phyloP scores from a whole-genome alignment of 1,140 invertebrate species.

The Macrobrachium rosenbergii region DNA sequence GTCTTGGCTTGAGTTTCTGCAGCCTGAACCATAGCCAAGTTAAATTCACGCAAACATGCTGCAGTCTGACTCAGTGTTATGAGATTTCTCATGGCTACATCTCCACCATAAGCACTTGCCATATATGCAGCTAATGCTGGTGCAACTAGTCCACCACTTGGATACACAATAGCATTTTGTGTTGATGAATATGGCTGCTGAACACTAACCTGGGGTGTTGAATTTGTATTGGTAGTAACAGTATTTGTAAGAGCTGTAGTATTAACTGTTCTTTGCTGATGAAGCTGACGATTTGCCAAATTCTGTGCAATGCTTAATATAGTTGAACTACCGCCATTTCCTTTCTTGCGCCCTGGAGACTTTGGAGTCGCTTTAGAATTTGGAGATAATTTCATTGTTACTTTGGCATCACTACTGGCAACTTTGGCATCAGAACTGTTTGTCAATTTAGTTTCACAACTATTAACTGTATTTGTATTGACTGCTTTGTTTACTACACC shows the following conservation, averaged over 20 bases:
- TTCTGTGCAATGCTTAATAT: constrained; percentile 68
- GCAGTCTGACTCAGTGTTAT: constrained; percentile 51
- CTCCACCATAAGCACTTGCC: constrained; percentile 45
- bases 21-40: constrained; percentile 46
- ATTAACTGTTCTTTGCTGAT: constrained; percentile 21
- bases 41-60: constrained; percentile 47
- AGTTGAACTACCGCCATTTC: constrained; percentile 36
- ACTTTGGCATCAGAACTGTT: background rate
- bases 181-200: constrained; percentile 17
- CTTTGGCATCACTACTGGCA: constrained; percentile 10
- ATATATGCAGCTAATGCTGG: constrained; percentile 43
- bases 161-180: constrained; percentile 1
- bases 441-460: background rate
- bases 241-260: constrained; percentile 9
- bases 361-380: constrained; percentile 42
- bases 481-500: too few species aligned
- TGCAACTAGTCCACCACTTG: constrained; percentile 13
- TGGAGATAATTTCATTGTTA: background rate
- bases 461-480: too few species aligned
- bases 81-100: constrained; percentile 55
- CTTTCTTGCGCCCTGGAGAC: constrained; percentile 42
- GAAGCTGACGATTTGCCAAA: constrained; percentile 67
- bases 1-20: constrained; percentile 36
- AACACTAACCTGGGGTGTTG: background rate
- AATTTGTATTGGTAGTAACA: background rate